A percentile compares a stretch with the other conserved stretches of the same genome.
Evolutionary conservation across 2,797 vertebrate species (phyloP).

Genomic region (Myotis vivesi): DNA sequence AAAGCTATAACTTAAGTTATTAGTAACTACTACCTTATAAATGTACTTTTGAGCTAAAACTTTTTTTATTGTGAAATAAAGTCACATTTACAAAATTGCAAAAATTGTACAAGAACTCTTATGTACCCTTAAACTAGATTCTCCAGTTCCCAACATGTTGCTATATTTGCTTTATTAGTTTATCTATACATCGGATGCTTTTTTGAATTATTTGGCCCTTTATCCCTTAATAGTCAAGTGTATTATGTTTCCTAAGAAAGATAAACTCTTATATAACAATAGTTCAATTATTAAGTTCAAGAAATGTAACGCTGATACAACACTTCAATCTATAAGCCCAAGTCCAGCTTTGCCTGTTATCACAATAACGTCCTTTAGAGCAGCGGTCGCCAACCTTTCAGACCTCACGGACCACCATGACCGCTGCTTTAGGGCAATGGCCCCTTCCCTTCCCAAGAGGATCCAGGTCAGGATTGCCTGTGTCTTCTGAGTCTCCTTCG

Average conservation of each 20-base stretch:
- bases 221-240: neutral
- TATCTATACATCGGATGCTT: neutral
- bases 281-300: neutral
- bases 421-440: neutral
- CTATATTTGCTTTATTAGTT: neutral
- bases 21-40: neutral
- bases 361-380: neutral
- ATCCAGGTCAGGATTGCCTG: neutral
- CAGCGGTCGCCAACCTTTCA: too few relatives aligned
- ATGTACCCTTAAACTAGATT: neutral
- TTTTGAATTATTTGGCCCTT: neutral
- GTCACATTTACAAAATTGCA: slow-evolving; percentile 3
- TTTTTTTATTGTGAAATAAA: slow-evolving; percentile 12
- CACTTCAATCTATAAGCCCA: neutral
- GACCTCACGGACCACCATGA: too few relatives aligned
- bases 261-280: neutral
- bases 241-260: neutral
- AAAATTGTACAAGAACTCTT: neutral
- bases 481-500: neutral
- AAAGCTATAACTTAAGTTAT: neutral
- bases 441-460: neutral
- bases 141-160: neutral
- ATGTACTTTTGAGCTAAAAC: neutral
- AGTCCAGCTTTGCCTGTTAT: neutral
- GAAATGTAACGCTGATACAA: neutral